These are phyloP conservation scores for Eupithecia abbreviata DNA, from an alignment of 2,888 invertebrate genomes.

Conservation along the genomic window DNA sequence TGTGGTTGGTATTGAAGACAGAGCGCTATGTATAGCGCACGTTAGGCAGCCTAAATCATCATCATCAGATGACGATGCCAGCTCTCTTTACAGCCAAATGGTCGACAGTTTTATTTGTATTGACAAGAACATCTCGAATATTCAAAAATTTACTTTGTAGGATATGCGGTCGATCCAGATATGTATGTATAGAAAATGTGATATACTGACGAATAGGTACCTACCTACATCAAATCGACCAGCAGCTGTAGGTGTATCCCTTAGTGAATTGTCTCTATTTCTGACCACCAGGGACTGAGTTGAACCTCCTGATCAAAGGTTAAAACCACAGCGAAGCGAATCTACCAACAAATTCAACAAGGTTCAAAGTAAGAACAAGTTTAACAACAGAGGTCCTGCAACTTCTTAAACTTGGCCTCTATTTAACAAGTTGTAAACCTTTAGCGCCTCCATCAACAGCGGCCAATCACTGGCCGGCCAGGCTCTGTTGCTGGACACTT, in stretches of 20 bases:
- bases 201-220: too few relatives aligned
- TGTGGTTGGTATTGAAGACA: too few relatives aligned
- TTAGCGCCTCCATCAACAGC: neutral
- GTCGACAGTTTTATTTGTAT: neutral
- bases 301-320: neutral
- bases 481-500: neutral
- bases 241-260: too few relatives aligned
- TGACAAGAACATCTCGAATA: neutral
- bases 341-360: neutral
- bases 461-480: neutral
- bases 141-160: too few relatives aligned
- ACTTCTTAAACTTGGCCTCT: neutral
- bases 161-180: too few relatives aligned
- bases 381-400: neutral
- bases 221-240: too few relatives aligned
- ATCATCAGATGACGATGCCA: too few relatives aligned
- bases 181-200: too few relatives aligned
- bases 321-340: neutral
- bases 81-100: too few relatives aligned
- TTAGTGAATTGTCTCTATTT: neutral
- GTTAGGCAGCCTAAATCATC: too few relatives aligned
- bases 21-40: too few relatives aligned
- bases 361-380: neutral
- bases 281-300: neutral
- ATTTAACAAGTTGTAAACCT: constrained; percentile 2